Conservation (phyloP, 1,140 invertebrate species). For the Dinoponera quadriceps region DNA sequence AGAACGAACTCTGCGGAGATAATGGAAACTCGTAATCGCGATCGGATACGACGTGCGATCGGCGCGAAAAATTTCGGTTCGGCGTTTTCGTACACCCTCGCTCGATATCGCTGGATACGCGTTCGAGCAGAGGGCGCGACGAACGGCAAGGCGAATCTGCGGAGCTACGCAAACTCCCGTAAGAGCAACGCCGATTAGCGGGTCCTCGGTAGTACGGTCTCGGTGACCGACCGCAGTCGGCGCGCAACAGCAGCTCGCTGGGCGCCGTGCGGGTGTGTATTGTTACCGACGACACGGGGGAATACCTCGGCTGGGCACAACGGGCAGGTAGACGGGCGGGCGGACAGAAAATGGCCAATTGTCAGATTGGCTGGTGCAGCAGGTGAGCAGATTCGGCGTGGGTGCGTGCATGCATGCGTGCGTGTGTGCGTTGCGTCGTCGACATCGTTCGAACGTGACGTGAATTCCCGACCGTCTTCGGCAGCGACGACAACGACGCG, state of each 20-base stretch:
- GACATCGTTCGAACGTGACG: not conserved
- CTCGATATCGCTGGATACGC: no score
- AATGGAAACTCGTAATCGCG: no score
- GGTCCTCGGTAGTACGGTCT: conserved; percentile 27
- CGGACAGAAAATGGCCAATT: conserved; percentile 83
- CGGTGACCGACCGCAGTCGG: conserved; percentile 19
- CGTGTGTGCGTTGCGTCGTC: not conserved
- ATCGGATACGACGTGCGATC: no score
- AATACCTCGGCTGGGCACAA: not conserved
- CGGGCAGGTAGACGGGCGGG: not conserved
- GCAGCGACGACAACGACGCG: not conserved
- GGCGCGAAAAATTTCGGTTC: no score
- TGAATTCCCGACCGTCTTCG: not conserved
- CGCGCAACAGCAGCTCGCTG: conserved; percentile 17
- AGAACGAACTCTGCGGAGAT: no score
- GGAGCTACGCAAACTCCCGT: not conserved
- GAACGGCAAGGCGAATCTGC: no score
- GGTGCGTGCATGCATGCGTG: not conserved
- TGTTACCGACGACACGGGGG: conserved; percentile 68
- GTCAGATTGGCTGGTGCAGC: conserved; percentile 80
- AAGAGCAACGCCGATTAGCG: not conserved
- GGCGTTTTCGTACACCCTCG: no score
- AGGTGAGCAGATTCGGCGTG: conserved; percentile 77
- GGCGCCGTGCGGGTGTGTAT: conserved; percentile 61
- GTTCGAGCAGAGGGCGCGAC: no score